Evolutionary conservation across 2,797 vertebrate genomes (phyloP).

Genomic region (Xiphorhynchus erythropygius): DNA sequence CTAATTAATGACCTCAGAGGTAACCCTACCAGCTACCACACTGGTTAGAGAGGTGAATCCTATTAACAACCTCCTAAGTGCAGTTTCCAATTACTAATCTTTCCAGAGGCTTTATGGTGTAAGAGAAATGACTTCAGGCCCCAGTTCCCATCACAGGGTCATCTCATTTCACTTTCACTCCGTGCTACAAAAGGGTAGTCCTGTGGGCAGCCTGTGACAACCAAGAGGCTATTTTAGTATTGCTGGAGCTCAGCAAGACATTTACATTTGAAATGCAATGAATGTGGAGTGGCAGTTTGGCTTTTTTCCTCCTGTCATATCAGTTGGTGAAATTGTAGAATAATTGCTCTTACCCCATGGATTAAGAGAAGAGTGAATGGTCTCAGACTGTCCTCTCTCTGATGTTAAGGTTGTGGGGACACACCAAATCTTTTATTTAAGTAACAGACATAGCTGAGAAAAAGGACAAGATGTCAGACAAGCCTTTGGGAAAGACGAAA

Average conservation of each 20-base stretch:
- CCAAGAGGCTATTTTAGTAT: neutral
- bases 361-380: neutral
- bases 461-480: neutral
- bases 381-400: neutral
- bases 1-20: slow-evolving; percentile 66
- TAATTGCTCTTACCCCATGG: neutral
- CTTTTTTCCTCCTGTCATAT: neutral
- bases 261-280: slow-evolving; percentile 19
- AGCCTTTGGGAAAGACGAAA: neutral
- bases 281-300: neutral
- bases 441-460: neutral
- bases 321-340: neutral
- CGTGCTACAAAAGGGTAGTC: neutral
- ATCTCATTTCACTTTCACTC: slow-evolving; percentile 41
- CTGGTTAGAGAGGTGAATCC: slow-evolving; percentile 49
- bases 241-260: neutral
- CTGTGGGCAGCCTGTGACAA: neutral
- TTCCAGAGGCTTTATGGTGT: slow-evolving; percentile 54
- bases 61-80: slow-evolving; percentile 46
- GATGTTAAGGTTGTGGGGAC: neutral
- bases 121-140: slow-evolving; percentile 44
- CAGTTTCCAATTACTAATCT: slow-evolving; percentile 63
- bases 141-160: slow-evolving; percentile 21
- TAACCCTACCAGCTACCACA: slow-evolving; percentile 44
- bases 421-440: neutral